Base-by-base conservation (phyloP, 2,113 vertebrate species). In the Noctilio leporinus region DNA sequence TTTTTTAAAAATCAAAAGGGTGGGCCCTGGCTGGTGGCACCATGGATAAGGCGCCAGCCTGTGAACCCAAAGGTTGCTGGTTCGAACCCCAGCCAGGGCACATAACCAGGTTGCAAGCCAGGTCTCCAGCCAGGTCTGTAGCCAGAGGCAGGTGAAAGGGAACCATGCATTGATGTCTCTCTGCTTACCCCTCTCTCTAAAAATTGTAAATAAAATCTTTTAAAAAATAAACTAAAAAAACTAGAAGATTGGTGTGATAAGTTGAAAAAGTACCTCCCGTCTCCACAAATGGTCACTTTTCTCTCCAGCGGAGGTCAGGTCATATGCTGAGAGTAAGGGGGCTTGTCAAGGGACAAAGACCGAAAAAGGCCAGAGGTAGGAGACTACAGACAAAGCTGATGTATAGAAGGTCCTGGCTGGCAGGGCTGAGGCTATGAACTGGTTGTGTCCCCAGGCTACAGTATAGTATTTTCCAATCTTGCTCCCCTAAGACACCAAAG, bases 401-500 rank as follows among this genome's bases (percentile, higher is more conserved):
- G 1, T 12, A 26, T 85, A 73, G 73, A 83, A 81, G 51, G 33
- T 80, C 84, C 43, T 33, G 12, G 30, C 17, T 14, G n/a, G 55
- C n/a, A 33, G 6, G n/a, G 33, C 28, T 26, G 7, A 76, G 55
- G 64, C 16, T 38, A 10, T 24, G 76, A 59, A 26, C 38, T 51
- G 43, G 43, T 30, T 0, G 0, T 84, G 85, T 69, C 10, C 8
- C 20, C 53, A 26, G 53, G 30, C 47, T 49, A 38, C 19, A 33
- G n/a, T 4, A 53, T 35, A 64, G 38, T n/a, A 10, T n/a, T n/a
- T 38, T 69, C 28, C 53, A 47, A 6, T 22, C 86, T 67, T 26
- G n/a, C 59, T 87, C 22, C 10, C 51, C 33, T 59, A 24, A 51
- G 76, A 94, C 85, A 65, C 81, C 40, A 75, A 72, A 86, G 69